phyloP scores from a whole-genome alignment of 2,888 invertebrate species.

The Sinodicranocentrus sp. region DNA sequence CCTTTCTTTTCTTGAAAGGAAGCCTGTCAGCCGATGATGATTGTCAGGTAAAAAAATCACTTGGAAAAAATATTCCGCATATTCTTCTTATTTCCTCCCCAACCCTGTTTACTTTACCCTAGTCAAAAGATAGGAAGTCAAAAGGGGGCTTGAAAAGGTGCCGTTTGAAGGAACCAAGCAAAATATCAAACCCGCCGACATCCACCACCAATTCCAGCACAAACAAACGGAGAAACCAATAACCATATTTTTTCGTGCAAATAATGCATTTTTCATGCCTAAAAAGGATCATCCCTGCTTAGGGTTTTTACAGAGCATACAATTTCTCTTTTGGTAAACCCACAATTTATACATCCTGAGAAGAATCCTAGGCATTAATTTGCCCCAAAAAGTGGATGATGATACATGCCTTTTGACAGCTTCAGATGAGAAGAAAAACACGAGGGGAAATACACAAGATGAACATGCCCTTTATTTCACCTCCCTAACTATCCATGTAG shows the following conservation, averaged over 20 bases:
- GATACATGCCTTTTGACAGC: conserved; percentile 65
- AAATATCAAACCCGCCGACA: conserved; percentile 22
- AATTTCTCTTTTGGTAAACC: conserved; percentile 43
- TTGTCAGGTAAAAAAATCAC: conserved; percentile 19
- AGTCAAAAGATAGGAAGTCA: conserved; percentile 16
- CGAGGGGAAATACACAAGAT: conserved; percentile 35
- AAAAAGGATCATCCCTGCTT: conserved; percentile 51
- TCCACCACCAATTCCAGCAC: conserved; percentile 3
- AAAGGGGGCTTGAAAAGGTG: not conserved
- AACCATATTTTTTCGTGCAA: conserved; percentile 54
- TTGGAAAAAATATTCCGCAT: not conserved
- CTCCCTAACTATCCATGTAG: conserved; percentile 26
- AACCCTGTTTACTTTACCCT: conserved; percentile 42
- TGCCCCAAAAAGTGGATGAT: conserved; percentile 45
- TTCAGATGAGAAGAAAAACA: conserved; percentile 49
- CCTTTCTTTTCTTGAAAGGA: conserved; percentile 21
- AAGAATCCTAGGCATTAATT: conserved; percentile 50
- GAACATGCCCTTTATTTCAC: too few relatives aligned
- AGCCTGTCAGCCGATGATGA: not conserved
- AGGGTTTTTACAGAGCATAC: not conserved
- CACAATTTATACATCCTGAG: conserved; percentile 64
- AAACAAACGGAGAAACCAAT: conserved; percentile 54
- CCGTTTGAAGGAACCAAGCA: conserved; percentile 31
- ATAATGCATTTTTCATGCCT: conserved; percentile 64
- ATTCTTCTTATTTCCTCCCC: conserved; percentile 19